Evolutionary conservation across 2,113 vertebrate genomes (phyloP), one percentile per base, ranked within the genome.

Genomic region (Albula glossodonta): DNA sequence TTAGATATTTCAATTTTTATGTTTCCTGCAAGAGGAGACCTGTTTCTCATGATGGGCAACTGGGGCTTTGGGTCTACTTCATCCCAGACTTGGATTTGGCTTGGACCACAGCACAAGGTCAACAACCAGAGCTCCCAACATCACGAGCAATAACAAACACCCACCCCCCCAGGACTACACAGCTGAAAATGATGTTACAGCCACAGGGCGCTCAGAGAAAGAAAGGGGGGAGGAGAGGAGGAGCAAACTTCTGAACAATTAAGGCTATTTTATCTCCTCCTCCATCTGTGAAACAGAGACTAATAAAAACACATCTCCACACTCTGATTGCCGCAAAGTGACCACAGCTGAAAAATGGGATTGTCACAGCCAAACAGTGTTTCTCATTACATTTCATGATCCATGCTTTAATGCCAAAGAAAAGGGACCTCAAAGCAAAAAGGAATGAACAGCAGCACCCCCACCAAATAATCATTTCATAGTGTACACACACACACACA

Each of bases 81-180:
- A 56, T 78, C 87, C 79, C 66, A 57, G 85, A 74, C 78, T 66
- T 86, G 51, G 25, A 74, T 60, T 85, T 88, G 85, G 63, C 82
- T 22, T 66, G 51, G 53, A 79, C 82, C 80, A 52, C 87, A 88
- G 84, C 48, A 83, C 51, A 79, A 84, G 78, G 82, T 90, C 86
- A 88, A 77, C 81, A 87, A 80, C 22, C 84, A 86, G 70, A 85
- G 57, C 87, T 89, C 57, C 77, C 89, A 81, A 89, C 81, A 85
- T 89, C 81, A 77, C 84, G 83, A 90, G 89, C 84, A 87, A 89
- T 83, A 89, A 84, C 83, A 91, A 82, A 63, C 86, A 83, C 82
- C 50, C 17, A 74, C 4, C 80, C 87, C 86, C 87, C 19, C 17
- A 87, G 86, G 89, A 87, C 50, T 25, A 3, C 41, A 19, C 56